A percentile compares a stretch with the other conserved stretches of the same genome.
phyloP scores from a whole-genome alignment of 2,113 vertebrate species.

The Campylomormyrus numenius region DNA sequence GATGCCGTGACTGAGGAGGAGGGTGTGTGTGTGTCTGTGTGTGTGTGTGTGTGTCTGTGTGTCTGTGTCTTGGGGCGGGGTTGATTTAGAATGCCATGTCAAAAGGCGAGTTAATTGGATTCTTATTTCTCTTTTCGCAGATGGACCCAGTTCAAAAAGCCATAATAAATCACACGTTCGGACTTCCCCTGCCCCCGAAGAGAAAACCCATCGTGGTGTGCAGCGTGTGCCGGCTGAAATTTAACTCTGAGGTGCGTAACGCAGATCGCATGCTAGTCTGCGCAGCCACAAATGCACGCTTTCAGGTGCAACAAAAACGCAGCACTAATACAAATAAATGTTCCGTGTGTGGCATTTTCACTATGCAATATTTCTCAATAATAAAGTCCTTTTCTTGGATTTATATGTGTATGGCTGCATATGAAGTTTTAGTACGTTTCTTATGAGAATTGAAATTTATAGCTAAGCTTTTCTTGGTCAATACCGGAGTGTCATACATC shows the following conservation, averaged over 20 bases:
- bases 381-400: not conserved
- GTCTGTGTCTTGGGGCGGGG: not conserved
- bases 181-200: constrained; percentile 73
- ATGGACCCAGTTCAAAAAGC: constrained; percentile 88
- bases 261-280: not conserved
- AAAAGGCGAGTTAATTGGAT: constrained; percentile 3
- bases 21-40: not conserved
- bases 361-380: not conserved
- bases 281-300: not conserved
- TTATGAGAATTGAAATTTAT: not conserved
- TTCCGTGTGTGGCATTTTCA: not conserved
- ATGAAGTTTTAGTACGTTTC: not conserved
- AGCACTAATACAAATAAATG: not conserved
- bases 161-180: constrained; percentile 74
- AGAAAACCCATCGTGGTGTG: constrained; percentile 81
- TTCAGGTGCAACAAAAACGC: not conserved
- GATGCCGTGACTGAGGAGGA: not conserved
- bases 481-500: not conserved
- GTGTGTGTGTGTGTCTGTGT: not conserved
- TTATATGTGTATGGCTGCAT: not conserved
- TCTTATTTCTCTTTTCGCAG: constrained; percentile 51
- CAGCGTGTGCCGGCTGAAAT: constrained; percentile 77
- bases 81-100: constrained; percentile 6
- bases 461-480: not conserved
- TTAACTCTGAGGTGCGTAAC: constrained; percentile 84